phyloP scores from a whole-genome alignment of 1,140 invertebrate species.

The Aleiodes sp. region DNA sequence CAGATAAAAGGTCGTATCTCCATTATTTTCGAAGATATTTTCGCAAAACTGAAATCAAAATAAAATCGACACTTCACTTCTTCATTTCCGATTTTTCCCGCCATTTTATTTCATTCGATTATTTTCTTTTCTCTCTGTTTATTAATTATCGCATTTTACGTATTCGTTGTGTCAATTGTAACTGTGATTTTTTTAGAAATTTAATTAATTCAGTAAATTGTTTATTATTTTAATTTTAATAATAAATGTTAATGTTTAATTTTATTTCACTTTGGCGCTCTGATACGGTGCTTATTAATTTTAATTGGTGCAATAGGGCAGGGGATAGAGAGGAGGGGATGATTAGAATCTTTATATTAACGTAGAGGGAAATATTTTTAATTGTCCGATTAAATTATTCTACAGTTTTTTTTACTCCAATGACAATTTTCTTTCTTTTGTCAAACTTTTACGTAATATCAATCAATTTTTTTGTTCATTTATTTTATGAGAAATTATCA shows the following conservation, averaged over 20 bases:
- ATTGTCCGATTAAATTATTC: conserved; percentile 7
- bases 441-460: background rate
- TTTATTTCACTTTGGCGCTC: conserved; percentile 14
- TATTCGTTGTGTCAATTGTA: conserved; percentile 35
- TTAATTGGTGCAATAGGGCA: conserved; percentile 14
- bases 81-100: too few relatives aligned
- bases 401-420: background rate
- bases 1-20: too few relatives aligned
- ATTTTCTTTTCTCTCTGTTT: background rate
- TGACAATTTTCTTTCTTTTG: background rate
- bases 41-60: too few relatives aligned
- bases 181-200: conserved; percentile 7
- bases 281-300: conserved; percentile 9
- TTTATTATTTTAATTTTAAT: conserved; percentile 10
- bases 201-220: background rate
- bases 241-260: background rate
- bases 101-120: background rate
- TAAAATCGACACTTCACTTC: too few relatives aligned
- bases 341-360: background rate
- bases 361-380: background rate
- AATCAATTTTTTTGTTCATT: conserved; percentile 9
- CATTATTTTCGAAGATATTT: too few relatives aligned
- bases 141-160: background rate
- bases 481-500: conserved; percentile 32
- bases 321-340: too few relatives aligned